Conservation (phyloP, 2,797 vertebrate genomes). For the Neoniphon sammara region DNA sequence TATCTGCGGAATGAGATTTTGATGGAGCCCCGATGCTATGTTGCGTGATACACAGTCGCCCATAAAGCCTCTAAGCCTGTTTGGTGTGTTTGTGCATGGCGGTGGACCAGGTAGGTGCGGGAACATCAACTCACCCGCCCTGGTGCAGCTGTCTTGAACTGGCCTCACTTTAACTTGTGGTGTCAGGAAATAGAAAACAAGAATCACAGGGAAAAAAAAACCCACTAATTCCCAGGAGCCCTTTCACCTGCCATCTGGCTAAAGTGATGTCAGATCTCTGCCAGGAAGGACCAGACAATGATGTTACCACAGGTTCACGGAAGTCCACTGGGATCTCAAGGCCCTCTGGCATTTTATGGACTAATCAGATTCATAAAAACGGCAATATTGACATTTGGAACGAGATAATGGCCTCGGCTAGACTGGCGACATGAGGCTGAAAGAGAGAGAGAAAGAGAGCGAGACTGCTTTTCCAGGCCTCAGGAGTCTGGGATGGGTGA, state of each 20-base stretch:
- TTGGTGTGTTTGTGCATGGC: constrained; percentile 43
- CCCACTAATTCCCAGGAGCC: constrained; percentile 61
- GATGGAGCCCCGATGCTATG: constrained; percentile 73
- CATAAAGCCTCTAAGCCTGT: constrained; percentile 47
- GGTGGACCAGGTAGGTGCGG: constrained; percentile 19
- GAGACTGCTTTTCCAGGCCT: constrained; percentile 53
- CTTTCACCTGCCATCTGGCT: constrained; percentile 75
- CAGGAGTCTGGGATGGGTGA: constrained; percentile 52
- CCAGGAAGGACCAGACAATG: constrained; percentile 78
- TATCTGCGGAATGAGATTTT: constrained; percentile 74
- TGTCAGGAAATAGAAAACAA: constrained; percentile 40
- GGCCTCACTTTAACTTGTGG: constrained; percentile 14
- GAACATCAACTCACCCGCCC: constrained; percentile 20
- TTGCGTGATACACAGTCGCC: constrained; percentile 61
- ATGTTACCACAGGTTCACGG: constrained; percentile 81
- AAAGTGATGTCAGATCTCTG: constrained; percentile 80
- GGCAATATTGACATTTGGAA: constrained; percentile 77
- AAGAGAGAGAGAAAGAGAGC: constrained; percentile 37
- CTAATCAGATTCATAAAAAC: constrained; percentile 84
- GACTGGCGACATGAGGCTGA: constrained; percentile 63
- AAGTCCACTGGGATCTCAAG: constrained; percentile 73
- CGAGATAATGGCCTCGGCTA: constrained; percentile 78
- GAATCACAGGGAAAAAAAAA: background rate
- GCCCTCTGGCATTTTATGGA: constrained; percentile 76
- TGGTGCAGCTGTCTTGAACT: background rate